A percentile compares a stretch with the other conserved stretches of the same genome.
Evolutionary conservation across 2,113 vertebrate species (phyloP).

Genomic region (Formicarius rufipectus): DNA sequence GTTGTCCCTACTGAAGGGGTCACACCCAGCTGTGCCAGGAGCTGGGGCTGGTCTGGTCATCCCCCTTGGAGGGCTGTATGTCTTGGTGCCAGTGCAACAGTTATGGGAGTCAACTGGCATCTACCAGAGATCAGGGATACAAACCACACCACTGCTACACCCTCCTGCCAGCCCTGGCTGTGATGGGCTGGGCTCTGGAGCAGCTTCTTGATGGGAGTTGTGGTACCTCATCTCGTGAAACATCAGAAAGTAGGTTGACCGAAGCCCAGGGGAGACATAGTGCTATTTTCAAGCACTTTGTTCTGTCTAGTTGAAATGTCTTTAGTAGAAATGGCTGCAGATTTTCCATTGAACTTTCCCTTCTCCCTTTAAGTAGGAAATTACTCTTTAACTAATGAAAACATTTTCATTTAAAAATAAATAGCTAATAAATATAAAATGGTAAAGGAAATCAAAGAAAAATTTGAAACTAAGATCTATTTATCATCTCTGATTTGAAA

Average conservation of each 20-base stretch:
- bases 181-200: background rate
- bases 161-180: background rate
- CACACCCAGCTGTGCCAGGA: background rate
- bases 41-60: background rate
- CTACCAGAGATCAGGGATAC: background rate
- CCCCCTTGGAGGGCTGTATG: background rate
- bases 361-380: background rate
- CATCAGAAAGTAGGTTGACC: slow-evolving; percentile 48
- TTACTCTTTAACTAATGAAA: background rate
- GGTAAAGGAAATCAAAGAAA: background rate
- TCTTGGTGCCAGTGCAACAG: background rate
- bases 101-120: background rate
- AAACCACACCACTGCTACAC: accelerated
- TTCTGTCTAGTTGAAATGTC: background rate
- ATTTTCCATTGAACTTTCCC: background rate
- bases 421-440: background rate
- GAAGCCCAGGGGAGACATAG: background rate
- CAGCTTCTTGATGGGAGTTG: background rate
- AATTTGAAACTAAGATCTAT: background rate
- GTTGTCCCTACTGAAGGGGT: background rate
- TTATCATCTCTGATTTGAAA: background rate
- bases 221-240: background rate
- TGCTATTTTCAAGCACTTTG: slow-evolving; percentile 56
- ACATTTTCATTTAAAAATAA: background rate
- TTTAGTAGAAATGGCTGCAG: slow-evolving; percentile 1